Percentiles rank a stretch among this genome's conserved stretches.
phyloP scores from a whole-genome alignment of 2,888 invertebrate genomes.

The Galeruca laticollis region DNA sequence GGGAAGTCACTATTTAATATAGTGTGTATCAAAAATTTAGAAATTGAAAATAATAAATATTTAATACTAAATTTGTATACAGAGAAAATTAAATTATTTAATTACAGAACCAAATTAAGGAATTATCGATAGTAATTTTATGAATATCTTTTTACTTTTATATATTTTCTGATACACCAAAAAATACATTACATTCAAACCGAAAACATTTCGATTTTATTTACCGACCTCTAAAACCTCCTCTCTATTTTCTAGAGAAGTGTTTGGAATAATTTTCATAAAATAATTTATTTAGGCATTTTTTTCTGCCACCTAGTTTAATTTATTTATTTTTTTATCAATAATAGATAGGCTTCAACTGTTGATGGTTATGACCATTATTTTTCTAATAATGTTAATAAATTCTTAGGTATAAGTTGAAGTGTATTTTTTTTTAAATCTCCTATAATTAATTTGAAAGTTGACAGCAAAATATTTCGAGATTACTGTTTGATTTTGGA shows the following conservation, averaged over 20 bases:
- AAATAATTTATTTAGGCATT: conserved; percentile 27
- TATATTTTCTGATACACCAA: too few species aligned
- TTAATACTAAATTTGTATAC: too few species aligned
- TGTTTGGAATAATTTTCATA: conserved; percentile 32
- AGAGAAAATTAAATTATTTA: too few species aligned
- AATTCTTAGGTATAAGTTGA: neutral
- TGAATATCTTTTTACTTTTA: too few species aligned
- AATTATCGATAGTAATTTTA: too few species aligned
- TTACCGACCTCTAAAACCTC: too few species aligned
- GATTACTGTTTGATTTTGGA: neutral
- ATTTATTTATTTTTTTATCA: conserved; percentile 58
- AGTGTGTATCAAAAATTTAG: too few species aligned
- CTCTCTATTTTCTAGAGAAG: conserved; percentile 7
- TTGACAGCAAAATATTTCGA: neutral
- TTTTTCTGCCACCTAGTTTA: conserved; percentile 42
- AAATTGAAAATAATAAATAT: too few species aligned
- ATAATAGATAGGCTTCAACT: conserved; percentile 47
- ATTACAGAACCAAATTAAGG: too few species aligned
- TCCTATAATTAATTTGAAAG: neutral
- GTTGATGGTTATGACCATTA: conserved; percentile 20
- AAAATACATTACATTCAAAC: neutral
- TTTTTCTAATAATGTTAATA: conserved; percentile 30
- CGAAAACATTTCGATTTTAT: neutral
- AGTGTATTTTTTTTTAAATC: conserved; percentile 28
- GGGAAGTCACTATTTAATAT: too few species aligned